Evolutionary conservation across 2,797 vertebrate species (phyloP), one percentile per base, ranked within the genome.

Genomic region (Malacoctenus gilli): DNA sequence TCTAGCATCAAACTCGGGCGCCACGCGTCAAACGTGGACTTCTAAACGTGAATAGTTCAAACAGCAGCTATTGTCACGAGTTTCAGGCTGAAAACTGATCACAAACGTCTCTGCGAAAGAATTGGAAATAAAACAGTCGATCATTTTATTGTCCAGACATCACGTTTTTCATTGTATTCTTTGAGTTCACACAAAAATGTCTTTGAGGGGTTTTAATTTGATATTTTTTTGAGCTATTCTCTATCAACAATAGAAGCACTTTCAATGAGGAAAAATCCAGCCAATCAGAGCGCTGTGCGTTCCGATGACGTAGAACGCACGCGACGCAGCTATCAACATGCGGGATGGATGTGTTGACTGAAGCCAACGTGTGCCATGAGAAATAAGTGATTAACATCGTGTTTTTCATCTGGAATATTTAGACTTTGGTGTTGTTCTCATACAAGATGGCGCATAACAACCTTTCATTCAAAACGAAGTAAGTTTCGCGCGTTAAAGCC

Each of bases 391-490:
- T 41, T 59, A 40, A 49, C 4, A 14, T 39, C 0, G 16, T 0
- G 0, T 11, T 3, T 3, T 16, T 5, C 30, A 0, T 1, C 11
- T 13, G 3, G n/a, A 44, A 38, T 7, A 43, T 28, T 49, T 1
- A 3, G 1, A 1, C 25, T 22, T 41, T 5, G 15, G 4, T 0
- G 3, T 43, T n/a, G n/a, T 67, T 67, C 2, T 20, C 15, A 1
- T 3, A 52, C 13, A 30, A 84, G 7, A 93, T 92, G 91, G 91
- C 89, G 11, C 85, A 56, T 34, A 71, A 31, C 40, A 82, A 80
- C 23, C 55, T 92, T 13, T 83, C 82, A 8, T 92, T 91, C 74
- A 93, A 92, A 77, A 91, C 90, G 3, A 94, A 93, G 93, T 94
- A 82, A 90, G 92, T 87, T 42, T 46, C 9, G 2, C 9, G 25